Conservation (phyloP, 2,797 vertebrate species). For the Ptychadena robeensis region DNA sequence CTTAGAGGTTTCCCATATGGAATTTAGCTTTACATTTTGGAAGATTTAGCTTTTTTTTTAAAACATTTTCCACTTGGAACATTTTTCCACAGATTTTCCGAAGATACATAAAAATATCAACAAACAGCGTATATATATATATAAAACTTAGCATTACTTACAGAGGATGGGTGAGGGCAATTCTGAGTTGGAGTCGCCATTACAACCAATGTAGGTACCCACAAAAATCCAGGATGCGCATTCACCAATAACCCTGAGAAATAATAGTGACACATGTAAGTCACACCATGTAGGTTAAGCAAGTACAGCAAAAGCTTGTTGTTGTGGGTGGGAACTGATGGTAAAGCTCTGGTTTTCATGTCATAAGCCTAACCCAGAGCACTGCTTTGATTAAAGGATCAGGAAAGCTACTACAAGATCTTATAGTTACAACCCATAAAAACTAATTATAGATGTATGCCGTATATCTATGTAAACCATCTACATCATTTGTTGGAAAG, state of each 20-base stretch:
- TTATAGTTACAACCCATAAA: neutral
- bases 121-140: no score
- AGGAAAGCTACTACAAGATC: neutral
- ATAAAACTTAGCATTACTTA: conserved; percentile 21
- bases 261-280: neutral
- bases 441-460: neutral
- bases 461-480: neutral
- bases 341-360: conserved; percentile 9
- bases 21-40: no score
- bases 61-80: no score
- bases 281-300: neutral
- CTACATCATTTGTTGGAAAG: no score
- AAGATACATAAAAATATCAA: no score
- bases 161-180: conserved; percentile 8
- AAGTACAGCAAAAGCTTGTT: neutral
- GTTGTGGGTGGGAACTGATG: neutral
- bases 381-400: neutral
- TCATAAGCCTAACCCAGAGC: neutral
- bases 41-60: no score
- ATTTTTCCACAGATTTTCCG: no score
- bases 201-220: neutral
- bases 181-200: conserved; percentile 18
- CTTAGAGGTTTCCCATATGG: no score
- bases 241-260: conserved; percentile 19
- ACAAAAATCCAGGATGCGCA: neutral